These are phyloP conservation scores for Entomyzon cyanotis DNA, from an alignment of 2,113 vertebrate species.

Conservation along the genomic window DNA sequence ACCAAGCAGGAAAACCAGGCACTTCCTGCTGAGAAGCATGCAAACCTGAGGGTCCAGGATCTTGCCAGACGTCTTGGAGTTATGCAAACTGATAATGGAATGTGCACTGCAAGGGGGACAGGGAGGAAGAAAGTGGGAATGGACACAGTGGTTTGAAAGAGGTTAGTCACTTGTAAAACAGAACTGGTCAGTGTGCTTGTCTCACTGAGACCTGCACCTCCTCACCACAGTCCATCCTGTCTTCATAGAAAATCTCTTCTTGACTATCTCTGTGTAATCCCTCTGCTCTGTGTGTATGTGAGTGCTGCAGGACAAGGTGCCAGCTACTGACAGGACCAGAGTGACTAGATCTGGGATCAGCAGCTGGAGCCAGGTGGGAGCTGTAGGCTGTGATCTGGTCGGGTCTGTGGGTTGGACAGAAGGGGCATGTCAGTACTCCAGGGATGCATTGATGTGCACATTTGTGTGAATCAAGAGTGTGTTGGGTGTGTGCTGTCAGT, in stretches of 20 bases:
- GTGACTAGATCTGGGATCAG: neutral
- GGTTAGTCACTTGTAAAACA: neutral
- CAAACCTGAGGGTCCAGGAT: neutral
- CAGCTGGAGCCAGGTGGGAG: neutral
- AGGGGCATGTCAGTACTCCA: rapidly evolving
- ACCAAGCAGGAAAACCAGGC: neutral
- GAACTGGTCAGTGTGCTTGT: neutral
- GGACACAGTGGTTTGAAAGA: neutral
- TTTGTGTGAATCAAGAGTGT: neutral
- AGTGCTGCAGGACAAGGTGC: neutral
- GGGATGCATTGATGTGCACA: rapidly evolving
- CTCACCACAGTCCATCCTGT: neutral
- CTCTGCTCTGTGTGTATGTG: too few species aligned
- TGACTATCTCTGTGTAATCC: neutral
- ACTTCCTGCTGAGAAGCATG: neutral
- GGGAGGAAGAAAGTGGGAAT: neutral
- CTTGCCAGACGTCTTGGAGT: neutral
- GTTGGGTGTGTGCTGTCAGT: neutral
- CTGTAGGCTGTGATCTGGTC: neutral
- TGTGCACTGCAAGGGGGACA: neutral
- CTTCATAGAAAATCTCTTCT: neutral
- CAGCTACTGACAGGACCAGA: neutral
- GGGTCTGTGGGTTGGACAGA: rapidly evolving
- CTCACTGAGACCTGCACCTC: neutral
- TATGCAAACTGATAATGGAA: neutral